phyloP scores from a whole-genome alignment of 2,888 invertebrate species.

The Pachliopta kotzebuea region DNA sequence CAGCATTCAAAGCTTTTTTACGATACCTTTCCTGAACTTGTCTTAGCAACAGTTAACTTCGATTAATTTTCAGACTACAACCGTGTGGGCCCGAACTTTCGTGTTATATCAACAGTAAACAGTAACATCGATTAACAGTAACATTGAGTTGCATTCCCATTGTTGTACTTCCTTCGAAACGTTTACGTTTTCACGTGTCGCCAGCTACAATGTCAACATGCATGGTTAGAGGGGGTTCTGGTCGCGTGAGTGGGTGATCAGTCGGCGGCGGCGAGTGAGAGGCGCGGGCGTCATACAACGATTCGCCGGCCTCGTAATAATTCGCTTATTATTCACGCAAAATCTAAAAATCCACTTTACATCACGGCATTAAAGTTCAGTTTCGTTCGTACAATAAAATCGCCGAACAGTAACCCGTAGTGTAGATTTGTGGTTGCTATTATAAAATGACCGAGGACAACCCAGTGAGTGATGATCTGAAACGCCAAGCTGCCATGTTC shows the following conservation, averaged over 20 bases:
- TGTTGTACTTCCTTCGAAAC: constrained; percentile 19
- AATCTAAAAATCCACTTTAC: constrained; percentile 32
- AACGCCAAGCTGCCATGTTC: constrained; percentile 73
- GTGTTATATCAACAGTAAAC: constrained; percentile 19
- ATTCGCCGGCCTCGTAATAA: constrained; percentile 53
- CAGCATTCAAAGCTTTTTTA: neutral
- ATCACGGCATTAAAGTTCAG: neutral
- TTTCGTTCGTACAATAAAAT: constrained; percentile 30
- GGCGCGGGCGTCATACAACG: constrained; percentile 68
- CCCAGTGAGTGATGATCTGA: constrained; percentile 64
- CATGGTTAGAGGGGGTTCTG: constrained; percentile 55
- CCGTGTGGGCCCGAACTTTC: constrained; percentile 1
- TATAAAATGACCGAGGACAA: constrained; percentile 66
- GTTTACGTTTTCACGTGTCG: constrained; percentile 27
- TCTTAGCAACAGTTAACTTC: neutral
- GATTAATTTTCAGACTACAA: neutral
- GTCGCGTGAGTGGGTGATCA: constrained; percentile 61
- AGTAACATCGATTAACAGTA: constrained; percentile 20
- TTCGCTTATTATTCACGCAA: constrained; percentile 27
- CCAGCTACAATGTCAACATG: constrained; percentile 26
- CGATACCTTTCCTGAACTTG: neutral
- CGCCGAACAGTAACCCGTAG: constrained; percentile 41
- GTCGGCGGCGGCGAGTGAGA: constrained; percentile 52
- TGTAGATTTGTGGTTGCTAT: constrained; percentile 34
- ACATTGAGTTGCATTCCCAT: constrained; percentile 15